phyloP scores from a whole-genome alignment of 2,797 vertebrate genomes.

The Cyclopterus lumpus region DNA sequence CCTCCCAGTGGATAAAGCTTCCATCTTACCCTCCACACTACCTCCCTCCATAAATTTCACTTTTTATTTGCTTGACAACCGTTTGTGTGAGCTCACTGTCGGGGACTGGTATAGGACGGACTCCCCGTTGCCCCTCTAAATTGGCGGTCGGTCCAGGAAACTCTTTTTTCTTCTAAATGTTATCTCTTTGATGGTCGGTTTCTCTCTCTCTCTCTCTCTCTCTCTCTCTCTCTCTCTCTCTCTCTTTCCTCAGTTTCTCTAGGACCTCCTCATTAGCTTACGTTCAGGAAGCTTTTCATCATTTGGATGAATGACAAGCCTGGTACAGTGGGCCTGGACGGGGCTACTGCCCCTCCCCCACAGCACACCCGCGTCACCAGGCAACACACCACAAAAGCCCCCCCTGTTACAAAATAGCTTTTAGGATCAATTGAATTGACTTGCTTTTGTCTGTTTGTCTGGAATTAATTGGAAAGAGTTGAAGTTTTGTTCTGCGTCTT shows the following conservation, averaged over 20 bases:
- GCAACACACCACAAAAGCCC: slow-evolving; percentile 82
- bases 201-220: slow-evolving; percentile 29
- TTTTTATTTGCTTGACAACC: slow-evolving; percentile 84
- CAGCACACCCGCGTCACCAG: slow-evolving; percentile 73
- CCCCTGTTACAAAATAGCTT: slow-evolving; percentile 81
- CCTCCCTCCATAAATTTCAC: slow-evolving; percentile 81
- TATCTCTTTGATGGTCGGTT: slow-evolving; percentile 81
- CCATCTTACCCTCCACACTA: slow-evolving; percentile 65
- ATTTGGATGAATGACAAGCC: slow-evolving; percentile 80
- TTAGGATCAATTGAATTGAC: slow-evolving; percentile 80
- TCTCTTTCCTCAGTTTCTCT: slow-evolving; percentile 55
- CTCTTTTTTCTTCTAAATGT: slow-evolving; percentile 74
- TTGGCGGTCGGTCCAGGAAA: slow-evolving; percentile 74
- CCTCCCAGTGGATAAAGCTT: slow-evolving; percentile 68
- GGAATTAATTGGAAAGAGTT: slow-evolving; percentile 81
- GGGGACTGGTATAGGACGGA: slow-evolving; percentile 76
- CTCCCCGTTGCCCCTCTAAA: slow-evolving; percentile 77
- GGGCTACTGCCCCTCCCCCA: slow-evolving; percentile 60
- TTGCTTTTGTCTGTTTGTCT: slow-evolving; percentile 81
- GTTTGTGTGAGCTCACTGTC: slow-evolving; percentile 79
- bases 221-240: slow-evolving; percentile 23
- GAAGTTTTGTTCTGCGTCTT: slow-evolving; percentile 75
- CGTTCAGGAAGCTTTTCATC: slow-evolving; percentile 87
- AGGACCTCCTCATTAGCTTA: slow-evolving; percentile 81
- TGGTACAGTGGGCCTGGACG: slow-evolving; percentile 65